A percentile compares a stretch with the other conserved stretches of the same genome.
Evolutionary conservation across 2,797 vertebrate species (phyloP).

Genomic region (Galagoides demidoff): DNA sequence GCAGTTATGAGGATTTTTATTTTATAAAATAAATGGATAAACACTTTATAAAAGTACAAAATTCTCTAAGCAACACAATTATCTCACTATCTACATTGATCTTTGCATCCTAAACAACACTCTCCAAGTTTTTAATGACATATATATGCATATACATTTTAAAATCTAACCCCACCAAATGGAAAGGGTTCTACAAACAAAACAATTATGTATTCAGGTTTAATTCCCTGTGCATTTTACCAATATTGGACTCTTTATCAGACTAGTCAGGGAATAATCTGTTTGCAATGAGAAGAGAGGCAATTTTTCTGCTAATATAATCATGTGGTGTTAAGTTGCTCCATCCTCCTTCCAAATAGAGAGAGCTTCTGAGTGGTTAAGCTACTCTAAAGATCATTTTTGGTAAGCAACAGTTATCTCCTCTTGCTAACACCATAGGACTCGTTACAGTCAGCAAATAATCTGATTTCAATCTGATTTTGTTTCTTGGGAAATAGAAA

Average conservation of each 20-base stretch:
- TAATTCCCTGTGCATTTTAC: neutral
- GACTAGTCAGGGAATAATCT: neutral
- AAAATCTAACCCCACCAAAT: neutral
- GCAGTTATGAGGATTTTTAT: neutral
- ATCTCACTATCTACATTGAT: neutral
- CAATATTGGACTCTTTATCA: conserved; percentile 17
- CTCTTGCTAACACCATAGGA: neutral
- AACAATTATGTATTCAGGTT: neutral
- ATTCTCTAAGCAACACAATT: neutral
- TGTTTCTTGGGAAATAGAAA: conserved; percentile 5
- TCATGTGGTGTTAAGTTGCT: neutral
- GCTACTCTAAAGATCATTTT: neutral
- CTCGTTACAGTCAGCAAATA: neutral
- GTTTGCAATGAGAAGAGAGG: conserved; percentile 19
- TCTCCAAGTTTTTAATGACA: neutral
- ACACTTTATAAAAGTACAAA: neutral
- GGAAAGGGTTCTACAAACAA: neutral
- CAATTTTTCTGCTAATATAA: neutral
- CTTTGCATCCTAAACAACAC: neutral
- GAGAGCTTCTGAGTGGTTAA: neutral
- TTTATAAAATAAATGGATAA: conserved; percentile 19
- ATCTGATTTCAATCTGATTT: neutral
- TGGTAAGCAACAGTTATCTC: conserved; percentile 1
- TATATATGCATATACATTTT: neutral
- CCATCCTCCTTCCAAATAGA: neutral